These are phyloP conservation scores for Pithecia hirsuta DNA, from an alignment of 2,797 vertebrate genomes.

Conservation along the genomic window DNA sequence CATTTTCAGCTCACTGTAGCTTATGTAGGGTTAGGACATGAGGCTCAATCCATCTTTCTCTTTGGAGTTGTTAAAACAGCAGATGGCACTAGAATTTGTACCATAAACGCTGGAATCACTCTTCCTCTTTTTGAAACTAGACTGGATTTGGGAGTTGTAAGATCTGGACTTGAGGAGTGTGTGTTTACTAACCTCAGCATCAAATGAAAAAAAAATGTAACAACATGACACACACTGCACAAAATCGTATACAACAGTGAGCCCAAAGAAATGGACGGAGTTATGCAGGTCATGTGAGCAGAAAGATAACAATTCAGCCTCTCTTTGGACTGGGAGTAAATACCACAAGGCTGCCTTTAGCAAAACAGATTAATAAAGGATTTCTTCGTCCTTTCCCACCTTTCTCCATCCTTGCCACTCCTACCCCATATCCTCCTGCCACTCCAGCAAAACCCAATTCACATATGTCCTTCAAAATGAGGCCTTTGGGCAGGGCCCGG, in stretches of 20 bases:
- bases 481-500: not conserved
- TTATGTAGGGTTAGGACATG: not conserved
- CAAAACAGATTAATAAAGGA: not conserved
- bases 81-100: not conserved
- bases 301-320: not conserved
- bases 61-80: not conserved
- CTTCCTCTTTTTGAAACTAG: not conserved
- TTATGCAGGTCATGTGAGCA: not conserved
- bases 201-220: not conserved
- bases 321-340: not conserved
- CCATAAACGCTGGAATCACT: not conserved
- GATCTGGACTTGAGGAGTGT: not conserved
- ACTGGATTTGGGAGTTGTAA: not conserved
- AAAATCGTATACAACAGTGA: not conserved
- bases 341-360: not conserved
- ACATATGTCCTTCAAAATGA: not conserved
- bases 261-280: not conserved
- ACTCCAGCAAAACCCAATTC: not conserved
- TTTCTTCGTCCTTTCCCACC: not conserved
- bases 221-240: not conserved
- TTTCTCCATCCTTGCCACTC: too few species aligned
- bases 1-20: not conserved
- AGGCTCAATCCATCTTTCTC: not conserved
- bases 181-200: not conserved
- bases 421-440: not conserved